Evolutionary conservation across 1,140 invertebrate species (phyloP), one percentile per base, ranked within the genome.

Genomic region (Nephila pilipes): DNA sequence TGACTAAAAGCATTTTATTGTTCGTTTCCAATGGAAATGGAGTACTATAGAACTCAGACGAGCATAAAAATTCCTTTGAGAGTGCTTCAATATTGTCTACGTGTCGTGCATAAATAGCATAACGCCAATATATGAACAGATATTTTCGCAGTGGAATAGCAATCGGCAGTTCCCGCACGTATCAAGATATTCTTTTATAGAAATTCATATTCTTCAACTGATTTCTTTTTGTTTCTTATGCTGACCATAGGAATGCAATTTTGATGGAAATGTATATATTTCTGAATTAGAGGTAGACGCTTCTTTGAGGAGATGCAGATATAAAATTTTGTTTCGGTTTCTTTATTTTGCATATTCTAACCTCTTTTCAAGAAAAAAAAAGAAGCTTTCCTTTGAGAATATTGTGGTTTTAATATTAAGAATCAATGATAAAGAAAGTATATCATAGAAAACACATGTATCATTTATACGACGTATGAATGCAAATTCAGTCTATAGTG

Each of bases 131-230:
- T 25, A 65, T 65, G 63, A 12, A 25, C 4, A 65, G n/a, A 12
- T 25, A 12, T 29, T 65, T 25, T 1, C 6, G 63, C 20, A 18
- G 57, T 22, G 18, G 57, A 58, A 22, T 22, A 20, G 63, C 63
- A n/a, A 25, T 65, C 25, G 25, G n/a, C 22, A 65, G 25, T 29
- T 12, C n/a, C 63, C 3, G n/a, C 63, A 65, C 63, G 63, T 65
- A n/a, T 12, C 10, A n/a, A 65, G 63, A 65, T 65, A 65, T 65
- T 65, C 63, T n/a, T 65, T 65, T 29, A 65, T 65, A 65, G 63
- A 65, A 65, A 25, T 65, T 65, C 25, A 65, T 65, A 65, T 65
- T 65, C 63, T 65, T 29, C 63, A 29, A 65, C 63, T 65, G 63
- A 29, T 65, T 25, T 29, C 63, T 65, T 14, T 25, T 10, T 14